Percentiles rank a stretch among this genome's conserved stretches.
phyloP scores from a whole-genome alignment of 2,888 invertebrate species.

The Dolichopus griseipennis region DNA sequence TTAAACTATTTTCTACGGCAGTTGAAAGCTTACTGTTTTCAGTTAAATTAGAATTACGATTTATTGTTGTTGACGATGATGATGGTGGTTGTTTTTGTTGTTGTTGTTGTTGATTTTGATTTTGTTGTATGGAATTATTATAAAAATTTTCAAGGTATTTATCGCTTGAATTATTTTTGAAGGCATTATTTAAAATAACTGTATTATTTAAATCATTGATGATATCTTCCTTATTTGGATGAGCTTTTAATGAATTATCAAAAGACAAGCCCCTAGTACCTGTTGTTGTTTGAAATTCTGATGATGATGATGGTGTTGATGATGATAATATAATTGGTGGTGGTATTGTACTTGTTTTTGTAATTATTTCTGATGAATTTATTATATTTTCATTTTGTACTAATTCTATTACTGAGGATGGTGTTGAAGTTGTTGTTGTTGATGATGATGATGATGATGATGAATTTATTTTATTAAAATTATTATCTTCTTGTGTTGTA shows the following conservation, averaged over 20 bases:
- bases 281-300: neutral
- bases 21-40: conserved; percentile 7
- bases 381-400: conserved; percentile 20
- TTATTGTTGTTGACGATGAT: conserved; percentile 9
- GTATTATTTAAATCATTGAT: conserved; percentile 12
- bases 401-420: conserved; percentile 13
- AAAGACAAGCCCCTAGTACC: neutral
- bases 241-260: neutral
- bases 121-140: conserved; percentile 17
- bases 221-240: conserved; percentile 14
- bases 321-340: conserved; percentile 8
- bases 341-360: conserved; percentile 19
- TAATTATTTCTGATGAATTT: conserved; percentile 15
- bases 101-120: conserved; percentile 17
- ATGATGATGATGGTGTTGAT: neutral
- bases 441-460: neutral
- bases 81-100: conserved; percentile 22
- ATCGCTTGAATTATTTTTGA: conserved; percentile 8
- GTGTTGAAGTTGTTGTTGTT: neutral
- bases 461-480: no score
- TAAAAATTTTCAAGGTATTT: conserved; percentile 13
- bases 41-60: conserved; percentile 10
- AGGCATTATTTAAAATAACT: conserved; percentile 17
- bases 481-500: neutral
- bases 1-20: conserved; percentile 6